phyloP scores from a whole-genome alignment of 2,797 vertebrate genomes.

The Rhinatrema bivittatum region DNA sequence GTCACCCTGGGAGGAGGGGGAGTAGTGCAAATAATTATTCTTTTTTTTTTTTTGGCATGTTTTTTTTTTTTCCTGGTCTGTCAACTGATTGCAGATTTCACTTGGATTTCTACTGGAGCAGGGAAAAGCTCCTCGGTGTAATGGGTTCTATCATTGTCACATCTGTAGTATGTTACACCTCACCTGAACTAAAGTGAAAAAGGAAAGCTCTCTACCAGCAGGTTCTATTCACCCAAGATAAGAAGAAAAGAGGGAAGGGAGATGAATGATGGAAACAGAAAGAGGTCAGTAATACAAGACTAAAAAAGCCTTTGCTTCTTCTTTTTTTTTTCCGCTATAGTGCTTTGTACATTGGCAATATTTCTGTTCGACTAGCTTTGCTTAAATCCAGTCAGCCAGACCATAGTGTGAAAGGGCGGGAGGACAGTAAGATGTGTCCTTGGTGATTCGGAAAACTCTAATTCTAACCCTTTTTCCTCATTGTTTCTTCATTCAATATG shows the following conservation, averaged over 20 bases:
- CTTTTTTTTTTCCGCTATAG: not conserved
- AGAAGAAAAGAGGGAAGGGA: constrained; percentile 1
- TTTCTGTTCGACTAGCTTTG: not conserved
- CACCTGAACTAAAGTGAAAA: constrained; percentile 20
- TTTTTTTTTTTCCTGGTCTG: constrained; percentile 4
- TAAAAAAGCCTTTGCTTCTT: constrained; percentile 3
- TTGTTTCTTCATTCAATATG: accelerated
- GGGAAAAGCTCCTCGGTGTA: constrained; percentile 4
- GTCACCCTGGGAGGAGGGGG: not conserved
- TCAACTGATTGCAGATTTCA: constrained; percentile 3
- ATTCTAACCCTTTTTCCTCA: not conserved
- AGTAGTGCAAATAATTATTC: not conserved
- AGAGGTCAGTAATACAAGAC: constrained; percentile 4
- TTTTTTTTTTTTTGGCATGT: not conserved
- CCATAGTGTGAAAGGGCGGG: constrained; percentile 6
- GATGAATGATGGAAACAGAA: constrained; percentile 3
- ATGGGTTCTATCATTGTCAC: constrained; percentile 5
- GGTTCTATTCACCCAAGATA: constrained; percentile 16
- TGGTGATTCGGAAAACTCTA: not conserved
- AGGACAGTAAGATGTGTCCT: constrained; percentile 1
- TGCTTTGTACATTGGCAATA: not conserved
- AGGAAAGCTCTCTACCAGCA: constrained; percentile 9
- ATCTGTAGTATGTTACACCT: constrained; percentile 21
- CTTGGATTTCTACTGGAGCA: constrained; percentile 1
- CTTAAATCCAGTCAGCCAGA: constrained; percentile 4